Percentiles rank a stretch among this genome's conserved stretches.
phyloP scores from a whole-genome alignment of 64 coral and sea anemone species.

The Porites lutea region DNA sequence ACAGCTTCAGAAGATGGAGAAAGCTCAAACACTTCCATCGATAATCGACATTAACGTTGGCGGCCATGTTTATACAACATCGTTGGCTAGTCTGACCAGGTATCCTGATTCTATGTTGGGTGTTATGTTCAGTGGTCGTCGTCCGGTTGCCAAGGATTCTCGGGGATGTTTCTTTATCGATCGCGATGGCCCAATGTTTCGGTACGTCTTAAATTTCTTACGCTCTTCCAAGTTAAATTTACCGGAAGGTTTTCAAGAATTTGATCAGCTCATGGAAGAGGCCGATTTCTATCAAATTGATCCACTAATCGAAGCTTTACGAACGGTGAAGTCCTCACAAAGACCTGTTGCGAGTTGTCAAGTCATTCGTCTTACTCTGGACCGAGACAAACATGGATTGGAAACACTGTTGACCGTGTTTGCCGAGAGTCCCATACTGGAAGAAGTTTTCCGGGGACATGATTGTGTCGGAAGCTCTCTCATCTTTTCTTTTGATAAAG shows the following conservation, averaged over 20 bases:
- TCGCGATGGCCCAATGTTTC: constrained; percentile 74
- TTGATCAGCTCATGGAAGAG: constrained; percentile 73
- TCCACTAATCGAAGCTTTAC: constrained; percentile 44
- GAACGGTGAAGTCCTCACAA: constrained; percentile 25
- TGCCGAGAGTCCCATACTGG: constrained; percentile 8
- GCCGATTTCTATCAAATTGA: constrained; percentile 81
- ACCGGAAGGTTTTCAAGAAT: constrained; percentile 76
- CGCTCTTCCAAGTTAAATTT: constrained; percentile 67
- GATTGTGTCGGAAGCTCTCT: constrained; percentile 10
- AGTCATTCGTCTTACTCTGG: constrained; percentile 33
- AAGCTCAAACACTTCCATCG: constrained; percentile 61
- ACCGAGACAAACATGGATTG: constrained; percentile 30
- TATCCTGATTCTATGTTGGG: constrained; percentile 73
- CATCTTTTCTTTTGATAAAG: constrained; percentile 29
- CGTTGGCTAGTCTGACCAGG: constrained; percentile 67
- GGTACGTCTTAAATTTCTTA: constrained; percentile 71
- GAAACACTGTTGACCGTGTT: constrained; percentile 32
- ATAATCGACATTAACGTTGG: constrained; percentile 78
- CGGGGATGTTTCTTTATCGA: constrained; percentile 79
- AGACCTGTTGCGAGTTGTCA: constrained; percentile 51
- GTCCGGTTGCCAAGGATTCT: constrained; percentile 57
- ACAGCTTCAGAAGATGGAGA: neutral
- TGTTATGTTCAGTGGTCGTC: constrained; percentile 74
- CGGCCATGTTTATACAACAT: constrained; percentile 75
- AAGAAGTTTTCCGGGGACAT: constrained; percentile 18